Percentiles rank a stretch among this genome's conserved stretches.
phyloP scores from a whole-genome alignment of 1,140 invertebrate species.

The Oedothorax gibbosus region DNA sequence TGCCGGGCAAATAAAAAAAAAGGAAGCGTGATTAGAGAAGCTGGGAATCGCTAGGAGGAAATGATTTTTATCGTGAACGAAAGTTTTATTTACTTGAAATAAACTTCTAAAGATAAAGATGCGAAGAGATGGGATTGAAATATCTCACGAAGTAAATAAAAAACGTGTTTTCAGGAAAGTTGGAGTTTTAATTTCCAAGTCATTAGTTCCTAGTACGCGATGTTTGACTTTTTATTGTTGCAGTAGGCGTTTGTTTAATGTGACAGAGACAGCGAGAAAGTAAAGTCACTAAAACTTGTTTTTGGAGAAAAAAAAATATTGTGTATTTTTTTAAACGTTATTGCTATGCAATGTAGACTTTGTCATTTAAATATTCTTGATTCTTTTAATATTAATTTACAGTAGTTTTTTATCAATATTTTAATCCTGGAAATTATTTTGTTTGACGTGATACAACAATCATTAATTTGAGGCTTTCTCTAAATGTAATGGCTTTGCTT shows the following conservation, averaged over 20 bases:
- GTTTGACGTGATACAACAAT: no score
- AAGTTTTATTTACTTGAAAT: slow-evolving; percentile 36
- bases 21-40: slow-evolving; percentile 17
- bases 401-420: no score
- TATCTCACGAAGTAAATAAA: background rate
- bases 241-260: slow-evolving; percentile 3
- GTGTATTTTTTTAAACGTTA: no score
- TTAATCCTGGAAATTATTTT: no score
- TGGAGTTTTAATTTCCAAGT: slow-evolving; percentile 29
- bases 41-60: background rate
- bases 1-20: slow-evolving; percentile 7
- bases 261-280: no score
- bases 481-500: no score
- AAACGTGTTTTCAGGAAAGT: background rate
- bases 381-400: no score
- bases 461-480: no score
- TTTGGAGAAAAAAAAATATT: no score
- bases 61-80: slow-evolving; percentile 33
- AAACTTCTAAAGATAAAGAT: slow-evolving; percentile 30
- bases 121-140: background rate
- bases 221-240: slow-evolving; percentile 25
- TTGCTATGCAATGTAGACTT: no score
- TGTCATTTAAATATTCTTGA: no score
- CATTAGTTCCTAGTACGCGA: slow-evolving; percentile 19
- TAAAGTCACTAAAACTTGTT: no score